phyloP scores from a whole-genome alignment of 2,888 invertebrate genomes.

The Himalopsyche kuldschensis region DNA sequence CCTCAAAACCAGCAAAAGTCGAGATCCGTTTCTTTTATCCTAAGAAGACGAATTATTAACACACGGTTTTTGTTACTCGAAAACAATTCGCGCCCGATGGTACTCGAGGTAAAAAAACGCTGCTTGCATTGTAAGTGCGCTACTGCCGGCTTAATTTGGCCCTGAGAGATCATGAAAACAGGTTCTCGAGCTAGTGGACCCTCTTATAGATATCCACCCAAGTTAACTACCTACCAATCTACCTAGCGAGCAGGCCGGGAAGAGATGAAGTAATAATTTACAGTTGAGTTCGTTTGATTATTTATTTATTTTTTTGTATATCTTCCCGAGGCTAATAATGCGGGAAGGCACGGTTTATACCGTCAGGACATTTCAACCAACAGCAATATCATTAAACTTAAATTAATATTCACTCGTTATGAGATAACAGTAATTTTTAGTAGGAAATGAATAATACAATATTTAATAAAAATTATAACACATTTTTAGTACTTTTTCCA shows the following conservation, averaged over 20 bases:
- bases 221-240: neutral
- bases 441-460: too few relatives aligned
- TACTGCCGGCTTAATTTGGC: neutral
- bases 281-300: neutral
- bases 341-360: neutral
- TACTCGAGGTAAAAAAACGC: too few relatives aligned
- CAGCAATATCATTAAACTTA: neutral
- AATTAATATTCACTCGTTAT: too few relatives aligned
- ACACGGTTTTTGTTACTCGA: too few relatives aligned
- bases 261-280: constrained; percentile 20
- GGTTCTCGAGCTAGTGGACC: neutral
- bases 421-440: too few relatives aligned
- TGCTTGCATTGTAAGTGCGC: neutral
- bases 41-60: too few relatives aligned
- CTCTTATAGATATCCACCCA: neutral
- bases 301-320: constrained; percentile 10
- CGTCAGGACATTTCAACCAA: neutral
- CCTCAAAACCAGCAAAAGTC: too few relatives aligned
- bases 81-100: too few relatives aligned
- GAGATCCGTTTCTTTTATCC: too few relatives aligned
- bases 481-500: too few relatives aligned
- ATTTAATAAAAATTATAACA: too few relatives aligned
- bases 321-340: neutral
- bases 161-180: neutral
- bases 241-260: neutral